phyloP scores from a whole-genome alignment of 2,113 vertebrate species.

The Indri indri region DNA sequence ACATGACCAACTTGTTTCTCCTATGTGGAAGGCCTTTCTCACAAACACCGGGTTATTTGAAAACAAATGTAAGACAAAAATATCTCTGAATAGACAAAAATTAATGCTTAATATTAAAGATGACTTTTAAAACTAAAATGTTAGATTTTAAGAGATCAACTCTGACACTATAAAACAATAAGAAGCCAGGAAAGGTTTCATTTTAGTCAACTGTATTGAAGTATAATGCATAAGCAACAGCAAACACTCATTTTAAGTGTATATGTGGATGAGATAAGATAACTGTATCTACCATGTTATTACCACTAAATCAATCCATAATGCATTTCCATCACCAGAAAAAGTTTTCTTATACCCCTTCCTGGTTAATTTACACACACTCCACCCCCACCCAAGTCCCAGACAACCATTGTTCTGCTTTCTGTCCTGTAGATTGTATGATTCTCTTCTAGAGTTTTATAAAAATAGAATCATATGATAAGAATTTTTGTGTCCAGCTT shows the following conservation, averaged over 20 bases:
- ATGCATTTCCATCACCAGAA: neutral
- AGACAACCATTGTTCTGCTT: neutral
- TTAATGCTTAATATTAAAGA: neutral
- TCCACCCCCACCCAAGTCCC: neutral
- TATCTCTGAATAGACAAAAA: neutral
- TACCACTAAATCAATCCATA: neutral
- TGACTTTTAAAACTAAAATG: neutral
- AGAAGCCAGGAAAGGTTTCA: neutral
- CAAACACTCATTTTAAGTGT: neutral
- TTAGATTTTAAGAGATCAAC: neutral
- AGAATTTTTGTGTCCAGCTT: neutral
- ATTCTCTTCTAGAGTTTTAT: neutral
- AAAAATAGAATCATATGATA: neutral
- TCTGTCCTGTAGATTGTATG: neutral
- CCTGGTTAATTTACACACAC: neutral
- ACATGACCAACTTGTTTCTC: neutral
- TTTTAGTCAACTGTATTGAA: neutral
- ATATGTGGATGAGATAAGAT: neutral
- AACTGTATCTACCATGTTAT: neutral
- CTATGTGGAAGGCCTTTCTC: neutral
- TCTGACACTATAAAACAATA: neutral
- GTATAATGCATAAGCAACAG: neutral
- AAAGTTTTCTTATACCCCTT: neutral
- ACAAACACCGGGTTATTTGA: neutral
- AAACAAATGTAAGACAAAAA: neutral